Percentiles rank a stretch among this genome's conserved stretches.
Evolutionary conservation across 2,113 vertebrate species (phyloP).

Genomic region (Psittacus erithacus): DNA sequence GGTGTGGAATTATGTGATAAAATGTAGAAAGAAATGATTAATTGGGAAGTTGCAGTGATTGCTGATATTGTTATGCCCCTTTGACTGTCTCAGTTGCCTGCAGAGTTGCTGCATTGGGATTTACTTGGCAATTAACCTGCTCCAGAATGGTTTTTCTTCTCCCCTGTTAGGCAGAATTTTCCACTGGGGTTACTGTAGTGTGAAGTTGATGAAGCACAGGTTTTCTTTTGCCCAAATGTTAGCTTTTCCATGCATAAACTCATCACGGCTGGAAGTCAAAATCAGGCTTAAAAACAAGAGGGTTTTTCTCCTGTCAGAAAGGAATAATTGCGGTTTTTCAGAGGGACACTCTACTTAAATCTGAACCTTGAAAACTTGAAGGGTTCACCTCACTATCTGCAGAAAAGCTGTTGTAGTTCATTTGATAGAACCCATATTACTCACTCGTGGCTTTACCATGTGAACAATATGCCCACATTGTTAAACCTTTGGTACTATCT

Average conservation of each 20-base stretch:
- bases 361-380: neutral
- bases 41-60: neutral
- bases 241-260: slow-evolving; percentile 47
- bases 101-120: neutral
- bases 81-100: neutral
- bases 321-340: neutral
- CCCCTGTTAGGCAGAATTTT: slow-evolving; percentile 18
- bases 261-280: slow-evolving; percentile 19
- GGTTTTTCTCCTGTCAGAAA: neutral
- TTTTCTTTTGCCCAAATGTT: slow-evolving; percentile 48
- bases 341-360: neutral
- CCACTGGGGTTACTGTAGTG: neutral
- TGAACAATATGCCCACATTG: rapidly evolving
- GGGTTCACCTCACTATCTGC: neutral
- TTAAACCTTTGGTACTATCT: neutral
- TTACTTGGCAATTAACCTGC: slow-evolving; percentile 42
- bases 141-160: slow-evolving; percentile 13
- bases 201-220: slow-evolving; percentile 52
- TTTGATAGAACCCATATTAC: neutral
- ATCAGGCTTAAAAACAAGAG: neutral
- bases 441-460: neutral
- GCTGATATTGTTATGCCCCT: slow-evolving; percentile 10
- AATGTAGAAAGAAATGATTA: slow-evolving; percentile 24
- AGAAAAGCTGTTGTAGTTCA: neutral
- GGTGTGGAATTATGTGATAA: neutral